Conservation (phyloP, 2,888 invertebrate species). For the Neoascia interrupta region DNA sequence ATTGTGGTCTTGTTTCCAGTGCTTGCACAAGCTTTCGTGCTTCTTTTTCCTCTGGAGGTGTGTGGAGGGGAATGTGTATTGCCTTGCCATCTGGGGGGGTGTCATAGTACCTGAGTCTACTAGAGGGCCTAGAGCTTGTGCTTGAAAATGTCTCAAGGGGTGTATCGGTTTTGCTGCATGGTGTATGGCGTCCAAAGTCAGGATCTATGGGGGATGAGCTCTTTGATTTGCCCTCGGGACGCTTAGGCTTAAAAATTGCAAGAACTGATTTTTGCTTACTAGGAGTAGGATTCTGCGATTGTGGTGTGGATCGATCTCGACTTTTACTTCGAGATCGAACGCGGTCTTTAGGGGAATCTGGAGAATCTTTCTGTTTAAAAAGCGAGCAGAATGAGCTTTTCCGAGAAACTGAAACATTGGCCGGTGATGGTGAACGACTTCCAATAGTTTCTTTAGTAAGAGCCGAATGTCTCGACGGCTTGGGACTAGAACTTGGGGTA, state of each 20-base stretch:
- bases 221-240: conserved; percentile 79
- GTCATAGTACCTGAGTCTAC: conserved; percentile 83
- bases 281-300: conserved; percentile 82
- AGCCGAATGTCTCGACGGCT: conserved; percentile 76
- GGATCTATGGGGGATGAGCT: conserved; percentile 79
- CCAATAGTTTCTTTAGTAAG: conserved; percentile 73
- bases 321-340: conserved; percentile 85
- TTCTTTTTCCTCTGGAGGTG: conserved; percentile 85
- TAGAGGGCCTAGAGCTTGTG: conserved; percentile 75
- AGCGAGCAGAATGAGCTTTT: conserved; percentile 91
- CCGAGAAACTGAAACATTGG: conserved; percentile 84
- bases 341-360: conserved; percentile 78
- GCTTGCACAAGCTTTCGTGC: conserved; percentile 75
- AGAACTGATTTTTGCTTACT: conserved; percentile 85
- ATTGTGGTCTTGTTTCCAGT: conserved; percentile 74
- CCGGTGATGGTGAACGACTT: conserved; percentile 85
- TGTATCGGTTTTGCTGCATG: conserved; percentile 80
- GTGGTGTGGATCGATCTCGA: conserved; percentile 77
- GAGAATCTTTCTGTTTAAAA: conserved; percentile 85
- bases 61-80: conserved; percentile 87
- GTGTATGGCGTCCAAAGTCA: conserved; percentile 72
- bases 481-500: conserved; percentile 81
- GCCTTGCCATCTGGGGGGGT: conserved; percentile 83
- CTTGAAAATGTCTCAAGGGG: conserved; percentile 75
- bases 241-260: conserved; percentile 84